Evolutionary conservation across 2,113 vertebrate genomes (phyloP), one percentile per base, ranked within the genome.

Genomic region (Platichthys stellatus): DNA sequence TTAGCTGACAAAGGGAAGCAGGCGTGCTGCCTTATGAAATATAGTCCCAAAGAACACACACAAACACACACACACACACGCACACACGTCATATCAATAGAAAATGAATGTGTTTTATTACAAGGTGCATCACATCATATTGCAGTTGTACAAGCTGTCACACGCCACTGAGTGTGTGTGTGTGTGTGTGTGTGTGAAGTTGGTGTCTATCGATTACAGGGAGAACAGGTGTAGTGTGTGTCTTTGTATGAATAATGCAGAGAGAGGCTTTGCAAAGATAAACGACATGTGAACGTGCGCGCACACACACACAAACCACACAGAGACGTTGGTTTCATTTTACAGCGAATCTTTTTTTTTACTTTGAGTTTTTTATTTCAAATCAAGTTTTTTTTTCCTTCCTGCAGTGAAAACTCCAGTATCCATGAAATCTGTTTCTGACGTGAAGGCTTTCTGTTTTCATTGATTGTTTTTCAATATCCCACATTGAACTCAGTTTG

Each of bases 221-320:
- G 64, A 79, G 88, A 91, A 89, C 90, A 93, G 89, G 89, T 93
- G 90, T 90, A 86, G 75, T 74, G 78, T 61, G 83, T 90, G 86
- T 91, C 80, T 79, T 45, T 24, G 28, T 6, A 86, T 93, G 84
- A 91, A 91, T 91, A 86, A 91, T 90, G 82, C 75, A 51, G 47
- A 90, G 54, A 53, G 23, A 59, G 76, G 80, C 74, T 81, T 72
- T 82, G 71, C 47, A 43, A 68, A 66, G 69, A 85, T 82, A 74
- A 76, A 84, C 82, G 62, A 57, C 58, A 35, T 54, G 9, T 28
- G 49, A 5, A 45, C 61, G 40, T 47, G 31, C 26, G 0, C 68
- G 49, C 78, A 21, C 45, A 20, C 70, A 2, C 66, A 31, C 28
- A 31, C 31, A 28, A 13, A 47, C 45, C 15, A 49, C 17, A 49